A percentile compares a stretch with the other conserved stretches of the same genome.
These are phyloP conservation scores for Orthonyx spaldingii DNA, from an alignment of 2,113 vertebrate genomes.

Conservation along the genomic window DNA sequence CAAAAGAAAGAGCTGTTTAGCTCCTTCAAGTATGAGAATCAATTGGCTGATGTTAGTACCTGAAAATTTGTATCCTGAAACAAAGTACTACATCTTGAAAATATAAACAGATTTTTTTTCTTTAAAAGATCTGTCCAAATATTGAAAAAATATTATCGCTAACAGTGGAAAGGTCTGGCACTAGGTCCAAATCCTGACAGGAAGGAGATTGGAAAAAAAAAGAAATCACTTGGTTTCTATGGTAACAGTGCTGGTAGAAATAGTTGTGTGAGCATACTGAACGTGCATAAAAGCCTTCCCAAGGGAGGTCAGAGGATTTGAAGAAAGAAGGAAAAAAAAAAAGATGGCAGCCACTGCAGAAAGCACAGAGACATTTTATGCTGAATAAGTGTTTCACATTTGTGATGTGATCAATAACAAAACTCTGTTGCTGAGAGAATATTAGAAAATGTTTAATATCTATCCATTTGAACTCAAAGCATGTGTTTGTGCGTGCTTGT, in stretches of 20 bases:
- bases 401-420: background rate
- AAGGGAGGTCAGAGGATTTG: slow-evolving; percentile 70
- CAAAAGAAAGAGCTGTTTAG: background rate
- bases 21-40: background rate
- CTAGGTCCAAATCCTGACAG: slow-evolving; percentile 53
- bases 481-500: background rate
- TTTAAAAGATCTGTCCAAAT: slow-evolving; percentile 65
- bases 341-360: slow-evolving; percentile 29
- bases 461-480: background rate
- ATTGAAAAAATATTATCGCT: slow-evolving; percentile 65
- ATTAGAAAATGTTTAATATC: background rate
- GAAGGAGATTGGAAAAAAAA: background rate
- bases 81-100: slow-evolving; percentile 25
- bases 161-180: slow-evolving; percentile 67
- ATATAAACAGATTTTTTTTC: slow-evolving; percentile 54
- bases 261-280: slow-evolving; percentile 74
- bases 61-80: slow-evolving; percentile 30
- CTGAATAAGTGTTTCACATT: slow-evolving; percentile 65
- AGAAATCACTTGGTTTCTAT: slow-evolving; percentile 61
- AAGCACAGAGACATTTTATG: slow-evolving; percentile 15
- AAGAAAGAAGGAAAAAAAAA: background rate
- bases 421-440: background rate
- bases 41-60: background rate
- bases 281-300: slow-evolving; percentile 73
- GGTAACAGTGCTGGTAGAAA: slow-evolving; percentile 72